Base-by-base conservation (phyloP, 2,797 vertebrate species). In the Scomberomorus guttatus region DNA sequence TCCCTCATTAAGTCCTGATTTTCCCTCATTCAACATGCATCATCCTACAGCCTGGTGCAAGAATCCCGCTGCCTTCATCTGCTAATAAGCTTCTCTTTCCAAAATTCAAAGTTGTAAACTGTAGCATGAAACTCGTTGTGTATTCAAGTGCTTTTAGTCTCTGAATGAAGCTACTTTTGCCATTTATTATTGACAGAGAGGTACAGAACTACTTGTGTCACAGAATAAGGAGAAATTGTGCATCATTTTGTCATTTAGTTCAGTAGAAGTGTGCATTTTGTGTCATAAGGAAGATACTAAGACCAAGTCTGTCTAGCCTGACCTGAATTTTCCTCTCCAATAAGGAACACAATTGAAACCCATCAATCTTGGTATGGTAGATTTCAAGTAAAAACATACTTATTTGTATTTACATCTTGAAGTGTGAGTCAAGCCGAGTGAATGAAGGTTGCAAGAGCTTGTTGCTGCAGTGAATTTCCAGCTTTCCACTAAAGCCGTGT, bases 1-100 rank as follows among this genome's bases (percentile, higher is more conserved):
- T 75, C 57, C 55, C 73, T 88, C 79, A 87, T 88, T 90, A 85
- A 82, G 59, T 72, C 25, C 20, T 6, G 42, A 29, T 83, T 79
- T 64, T 52, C 32, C 62, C 50, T 80, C 51, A 66, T 79, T 82
- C 50, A 4, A 39, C 51, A 54, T 72, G 58, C 27, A 55, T 86
- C 70, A 58, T 34, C 64, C 74, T 15, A 22, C 84, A 20, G 44
- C 48, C 62, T 82, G 65, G 58, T 24, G 0, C 48, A 24, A 34
- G 22, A 56, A 37, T 32, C 27, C 61, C 11, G 24, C 69, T 27
- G 52, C 44, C 55, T 77, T 86, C 65, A 71, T 80, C 67, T 81
- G 55, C 72, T 86, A 56, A 68, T 55, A 56, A 62, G 46, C 54
- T 88, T 13, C 34, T 81, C 55, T 77, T 62, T 66, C 69, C 63